Evolutionary conservation across 1,140 invertebrate species (phyloP).

Genomic region (Cherax quadricarinatus): DNA sequence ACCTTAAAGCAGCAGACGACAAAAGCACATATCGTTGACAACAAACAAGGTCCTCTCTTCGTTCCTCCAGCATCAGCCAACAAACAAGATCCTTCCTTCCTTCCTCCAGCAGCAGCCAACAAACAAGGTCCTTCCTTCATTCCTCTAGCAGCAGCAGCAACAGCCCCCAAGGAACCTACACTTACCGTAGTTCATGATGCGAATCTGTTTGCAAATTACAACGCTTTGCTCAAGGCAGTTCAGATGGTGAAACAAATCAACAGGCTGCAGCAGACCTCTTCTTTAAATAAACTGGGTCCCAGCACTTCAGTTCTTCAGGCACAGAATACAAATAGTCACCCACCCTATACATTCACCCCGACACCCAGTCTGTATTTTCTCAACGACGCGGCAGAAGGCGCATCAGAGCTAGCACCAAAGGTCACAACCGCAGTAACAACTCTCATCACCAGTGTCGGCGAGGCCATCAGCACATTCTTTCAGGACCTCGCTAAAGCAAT

Average conservation of each 20-base stretch:
- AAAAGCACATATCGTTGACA: no score
- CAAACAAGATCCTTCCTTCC: no score
- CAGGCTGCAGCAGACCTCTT: not conserved
- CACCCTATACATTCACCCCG: not conserved
- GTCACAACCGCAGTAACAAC: conserved; percentile 41
- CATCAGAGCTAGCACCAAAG: conserved; percentile 16
- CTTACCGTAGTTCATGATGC: no score
- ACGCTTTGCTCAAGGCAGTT: not conserved
- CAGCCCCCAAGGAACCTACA: not conserved
- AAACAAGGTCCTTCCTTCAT: not conserved
- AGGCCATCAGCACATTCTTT: conserved; percentile 25
- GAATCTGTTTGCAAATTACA: not conserved
- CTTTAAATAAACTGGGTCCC: not conserved
- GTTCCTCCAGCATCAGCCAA: no score
- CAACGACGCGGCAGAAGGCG: not conserved
- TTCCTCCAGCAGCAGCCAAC: not conserved
- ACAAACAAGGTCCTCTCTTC: not conserved
- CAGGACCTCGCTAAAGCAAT: conserved; percentile 34
- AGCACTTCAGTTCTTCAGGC: not conserved
- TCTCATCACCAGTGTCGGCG: conserved; percentile 17
- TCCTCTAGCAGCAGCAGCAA: not conserved
- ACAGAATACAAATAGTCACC: not conserved
- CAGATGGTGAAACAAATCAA: not conserved
- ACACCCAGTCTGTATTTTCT: not conserved
- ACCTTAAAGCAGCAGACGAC: no score